Evolutionary conservation across 2,113 vertebrate genomes (phyloP), one percentile per base, ranked within the genome.

Genomic region (Synchiropus splendidus): DNA sequence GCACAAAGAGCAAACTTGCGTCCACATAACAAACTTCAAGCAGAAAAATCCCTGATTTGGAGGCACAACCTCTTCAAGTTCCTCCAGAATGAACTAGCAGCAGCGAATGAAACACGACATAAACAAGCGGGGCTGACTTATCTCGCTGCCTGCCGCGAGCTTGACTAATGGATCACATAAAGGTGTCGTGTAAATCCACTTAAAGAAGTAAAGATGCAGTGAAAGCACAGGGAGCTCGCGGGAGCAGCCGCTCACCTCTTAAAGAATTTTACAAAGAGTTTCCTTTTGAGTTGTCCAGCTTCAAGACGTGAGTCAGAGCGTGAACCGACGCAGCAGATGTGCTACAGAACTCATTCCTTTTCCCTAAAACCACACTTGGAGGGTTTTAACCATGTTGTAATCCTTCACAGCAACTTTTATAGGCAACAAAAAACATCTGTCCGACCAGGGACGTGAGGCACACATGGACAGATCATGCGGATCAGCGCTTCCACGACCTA

Each of bases 321-420:
- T 46, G 36, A 75, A 70, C 31, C n/a, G 11, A 39, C 48, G 35
- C 38, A 70, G 63, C 63, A 66, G 58, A 70, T 73, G 55, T 61
- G 60, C 35, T 48, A 14, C 50, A 56, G 35, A 57, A 49, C 39
- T 58, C 21, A 36, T 70, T 60, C 60, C 42, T 40, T 63, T 48
- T 51, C 60, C 50, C 31, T 41, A 49, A 58, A 8, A 45, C 42
- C 43, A 65, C 43, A 56, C 53, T 40, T 18, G 6, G 6, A 45
- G 17, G 37, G 45, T 34, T 66, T 64, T 61, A 65, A 61, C 39
- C 36, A 12, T 18, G 14, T 35, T 9, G 0, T 38, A 47, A 31
- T 54, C 44, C 49, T 68, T 63, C 35, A 68, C 55, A 51, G 58
- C 55, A 31, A 45, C 39, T 34, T 67, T 64, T 44, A 63, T 0